phyloP scores from a whole-genome alignment of 2,113 vertebrate genomes.

The Hucho hucho region DNA sequence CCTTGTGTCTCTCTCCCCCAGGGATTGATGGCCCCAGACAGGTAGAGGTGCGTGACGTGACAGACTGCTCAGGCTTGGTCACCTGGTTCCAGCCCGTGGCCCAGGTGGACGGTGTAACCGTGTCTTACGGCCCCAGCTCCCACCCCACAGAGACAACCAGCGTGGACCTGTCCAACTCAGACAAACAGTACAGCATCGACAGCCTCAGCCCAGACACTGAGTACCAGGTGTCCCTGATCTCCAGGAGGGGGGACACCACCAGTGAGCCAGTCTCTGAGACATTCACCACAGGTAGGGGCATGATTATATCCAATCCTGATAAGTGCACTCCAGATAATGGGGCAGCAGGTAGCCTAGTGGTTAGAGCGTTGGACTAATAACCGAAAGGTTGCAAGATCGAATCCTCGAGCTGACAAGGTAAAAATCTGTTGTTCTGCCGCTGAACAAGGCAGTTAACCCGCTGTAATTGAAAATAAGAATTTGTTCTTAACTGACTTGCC shows the following conservation, averaged over 20 bases:
- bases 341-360: no score
- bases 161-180: constrained; percentile 76
- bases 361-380: no score
- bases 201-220: constrained; percentile 84
- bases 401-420: no score
- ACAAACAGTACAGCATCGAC: constrained; percentile 84
- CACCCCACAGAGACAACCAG: constrained; percentile 73
- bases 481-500: no score
- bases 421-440: no score
- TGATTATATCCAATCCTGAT: no score
- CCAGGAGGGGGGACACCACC: constrained; percentile 72
- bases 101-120: constrained; percentile 76
- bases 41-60: constrained; percentile 84
- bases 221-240: constrained; percentile 82
- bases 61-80: constrained; percentile 84
- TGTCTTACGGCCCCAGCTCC: constrained; percentile 79
- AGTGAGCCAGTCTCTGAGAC: constrained; percentile 78
- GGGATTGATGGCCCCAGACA: constrained; percentile 86
- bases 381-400: no score
- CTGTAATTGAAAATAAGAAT: no score
- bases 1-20: constrained; percentile 44
- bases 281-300: constrained; percentile 84
- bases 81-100: constrained; percentile 87
- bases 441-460: no score
- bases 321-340: no score